Evolutionary conservation across 1,140 invertebrate genomes (phyloP), one percentile per base, ranked within the genome.

Genomic region (Thaumatotibia leucotreta): DNA sequence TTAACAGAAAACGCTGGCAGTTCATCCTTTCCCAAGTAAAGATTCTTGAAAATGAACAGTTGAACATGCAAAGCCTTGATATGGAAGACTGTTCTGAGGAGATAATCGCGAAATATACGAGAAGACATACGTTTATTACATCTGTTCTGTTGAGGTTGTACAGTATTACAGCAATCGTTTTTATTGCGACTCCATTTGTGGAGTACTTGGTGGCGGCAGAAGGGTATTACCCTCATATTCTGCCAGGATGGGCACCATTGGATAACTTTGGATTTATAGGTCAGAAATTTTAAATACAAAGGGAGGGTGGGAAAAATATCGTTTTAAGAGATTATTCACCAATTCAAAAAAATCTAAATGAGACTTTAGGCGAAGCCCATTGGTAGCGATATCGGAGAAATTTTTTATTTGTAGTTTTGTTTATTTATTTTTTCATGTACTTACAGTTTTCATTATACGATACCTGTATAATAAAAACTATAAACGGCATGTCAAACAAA

Each of bases 231-330:
- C 79, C 82, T 0, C 86, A 88, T 45, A 75, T 87, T 35, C 69
- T 88, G 23, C 86, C 86, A 3, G 64, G 66, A 0, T 88, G 83
- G 86, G 32, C 72, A 0, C 80, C 76, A 11, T 62, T 86, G 5
- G 83, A 80, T 14, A 20, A 61, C 0, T 50, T 72, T 0, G 54
- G 49, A 63, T 54, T 74, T 29, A 4, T 63, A 33, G 76, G 76
- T n/a, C n/a, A n/a, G n/a, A n/a, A n/a, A n/a, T n/a, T n/a, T n/a
- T n/a, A n/a, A n/a, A n/a, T n/a, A n/a, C n/a, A n/a, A n/a, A n/a
- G n/a, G n/a, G n/a, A n/a, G n/a, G n/a, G n/a, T n/a, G n/a, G n/a
- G n/a, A n/a, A n/a, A n/a, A n/a, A n/a, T n/a, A n/a, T n/a, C n/a
- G n/a, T n/a, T n/a, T n/a, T n/a, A n/a, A n/a, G n/a, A n/a, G n/a